Conservation (phyloP, 2,888 invertebrate species). For the Vandiemenella viatica region DNA sequence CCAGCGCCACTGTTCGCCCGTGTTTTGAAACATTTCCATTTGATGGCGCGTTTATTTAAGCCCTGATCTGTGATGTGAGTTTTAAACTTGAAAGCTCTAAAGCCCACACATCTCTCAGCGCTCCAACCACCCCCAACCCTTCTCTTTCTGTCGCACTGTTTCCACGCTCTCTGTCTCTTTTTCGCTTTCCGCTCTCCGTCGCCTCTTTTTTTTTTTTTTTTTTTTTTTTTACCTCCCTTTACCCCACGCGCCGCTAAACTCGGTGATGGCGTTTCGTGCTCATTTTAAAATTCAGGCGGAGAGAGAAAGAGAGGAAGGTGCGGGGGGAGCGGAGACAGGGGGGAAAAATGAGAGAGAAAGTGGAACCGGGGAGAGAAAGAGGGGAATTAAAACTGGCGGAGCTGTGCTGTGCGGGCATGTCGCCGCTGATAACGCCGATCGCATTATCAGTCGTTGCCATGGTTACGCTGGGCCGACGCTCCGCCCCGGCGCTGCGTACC, state of each 20-base stretch:
- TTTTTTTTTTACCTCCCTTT: neutral
- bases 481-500: slow-evolving; percentile 15
- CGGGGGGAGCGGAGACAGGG: no score
- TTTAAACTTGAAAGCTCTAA: slow-evolving; percentile 3
- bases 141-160: neutral
- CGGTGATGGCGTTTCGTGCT: slow-evolving; percentile 33
- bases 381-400: neutral
- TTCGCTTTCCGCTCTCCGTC: neutral
- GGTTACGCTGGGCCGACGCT: slow-evolving; percentile 15
- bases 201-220: neutral
- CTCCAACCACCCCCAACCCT: neutral
- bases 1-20: slow-evolving; percentile 1
- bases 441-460: slow-evolving; percentile 30
- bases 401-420: neutral
- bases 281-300: slow-evolving; percentile 33
- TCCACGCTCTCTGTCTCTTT: neutral
- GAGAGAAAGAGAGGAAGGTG: slow-evolving; percentile 36
- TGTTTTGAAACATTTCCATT: slow-evolving; percentile 15
- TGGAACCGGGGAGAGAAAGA: slow-evolving; percentile 17
- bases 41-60: slow-evolving; percentile 14
- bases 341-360: slow-evolving; percentile 6
- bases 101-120: slow-evolving; percentile 3
- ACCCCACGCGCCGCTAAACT: neutral
- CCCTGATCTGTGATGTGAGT: slow-evolving; percentile 4
- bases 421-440: slow-evolving; percentile 24